Evolutionary conservation across 2,888 invertebrate species (phyloP).

Genomic region (Sycophila texana): DNA sequence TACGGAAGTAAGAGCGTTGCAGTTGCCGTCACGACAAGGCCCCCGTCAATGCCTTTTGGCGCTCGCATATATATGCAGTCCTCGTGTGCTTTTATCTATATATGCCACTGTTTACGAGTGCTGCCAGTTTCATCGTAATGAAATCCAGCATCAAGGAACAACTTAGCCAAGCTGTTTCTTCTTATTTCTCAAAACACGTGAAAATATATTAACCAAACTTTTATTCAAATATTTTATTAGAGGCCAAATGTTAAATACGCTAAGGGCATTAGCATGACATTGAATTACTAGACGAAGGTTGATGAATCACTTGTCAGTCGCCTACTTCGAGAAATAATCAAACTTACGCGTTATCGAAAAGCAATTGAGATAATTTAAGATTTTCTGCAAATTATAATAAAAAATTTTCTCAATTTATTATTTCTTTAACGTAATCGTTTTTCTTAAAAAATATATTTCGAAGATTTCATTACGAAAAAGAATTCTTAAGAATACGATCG

Average conservation of each 20-base stretch:
- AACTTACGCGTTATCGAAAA: constrained; percentile 8
- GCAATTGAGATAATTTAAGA: too few relatives aligned
- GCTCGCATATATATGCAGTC: constrained; percentile 21
- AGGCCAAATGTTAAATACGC: constrained; percentile 44
- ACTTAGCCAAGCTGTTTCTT: too few relatives aligned
- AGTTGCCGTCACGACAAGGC: constrained; percentile 67
- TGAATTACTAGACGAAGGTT: constrained; percentile 48
- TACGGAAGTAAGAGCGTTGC: constrained; percentile 67
- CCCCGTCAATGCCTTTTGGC: constrained; percentile 71
- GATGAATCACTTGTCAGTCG: constrained; percentile 26
- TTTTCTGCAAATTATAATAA: constrained; percentile 9
- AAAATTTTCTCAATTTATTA: too few relatives aligned
- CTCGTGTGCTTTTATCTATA: constrained; percentile 52
- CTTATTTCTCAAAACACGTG: too few relatives aligned
- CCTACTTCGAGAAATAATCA: constrained; percentile 3
- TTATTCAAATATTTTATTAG: constrained; percentile 23
- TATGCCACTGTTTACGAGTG: constrained; percentile 52
- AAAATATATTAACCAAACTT: too few relatives aligned
- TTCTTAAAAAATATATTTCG: too few relatives aligned
- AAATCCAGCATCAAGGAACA: constrained; percentile 1
- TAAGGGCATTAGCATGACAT: constrained; percentile 50
- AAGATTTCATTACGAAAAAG: too few relatives aligned
- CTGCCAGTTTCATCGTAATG: constrained; percentile 9
- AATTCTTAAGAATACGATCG: too few relatives aligned
- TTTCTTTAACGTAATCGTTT: too few relatives aligned